Percentiles rank a stretch among this genome's conserved stretches.
phyloP scores from a whole-genome alignment of 2,797 vertebrate species.

The Moxostoma hubbsi region DNA sequence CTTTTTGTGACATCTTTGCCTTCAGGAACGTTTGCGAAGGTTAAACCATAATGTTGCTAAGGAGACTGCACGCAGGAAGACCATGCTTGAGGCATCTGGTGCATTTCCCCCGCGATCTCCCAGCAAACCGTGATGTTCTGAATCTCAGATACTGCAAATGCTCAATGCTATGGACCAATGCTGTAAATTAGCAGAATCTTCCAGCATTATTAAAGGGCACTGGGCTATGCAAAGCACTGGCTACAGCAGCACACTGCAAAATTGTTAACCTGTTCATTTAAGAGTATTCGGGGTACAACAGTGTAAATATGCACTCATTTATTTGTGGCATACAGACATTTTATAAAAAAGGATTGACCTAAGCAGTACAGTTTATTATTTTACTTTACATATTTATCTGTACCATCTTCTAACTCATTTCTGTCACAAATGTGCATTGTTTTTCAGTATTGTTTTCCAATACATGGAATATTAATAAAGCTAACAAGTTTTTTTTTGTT shows the following conservation, averaged over 20 bases:
- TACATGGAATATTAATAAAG: not conserved
- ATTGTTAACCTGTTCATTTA: not conserved
- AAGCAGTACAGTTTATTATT: not conserved
- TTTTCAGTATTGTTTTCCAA: not conserved
- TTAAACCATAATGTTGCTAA: slow-evolving; percentile 93
- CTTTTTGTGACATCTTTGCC: not conserved
- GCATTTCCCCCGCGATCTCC: slow-evolving; percentile 85
- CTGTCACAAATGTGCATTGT: not conserved
- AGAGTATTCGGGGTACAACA: slow-evolving; percentile 12
- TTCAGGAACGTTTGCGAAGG: slow-evolving; percentile 85
- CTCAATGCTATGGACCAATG: not conserved
- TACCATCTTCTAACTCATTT: not conserved
- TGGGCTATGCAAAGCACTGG: slow-evolving; percentile 8
- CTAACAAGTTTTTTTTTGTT: not conserved
- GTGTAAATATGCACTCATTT: slow-evolving; percentile 21
- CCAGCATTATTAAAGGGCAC: not conserved
- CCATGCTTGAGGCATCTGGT: slow-evolving; percentile 88
- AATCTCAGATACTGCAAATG: not conserved
- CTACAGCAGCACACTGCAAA: not conserved
- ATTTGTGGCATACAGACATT: not conserved
- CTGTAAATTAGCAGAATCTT: slow-evolving; percentile 6
- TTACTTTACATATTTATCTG: not conserved
- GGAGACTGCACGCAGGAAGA: slow-evolving; percentile 88
- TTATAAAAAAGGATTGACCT: not conserved
- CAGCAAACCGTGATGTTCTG: slow-evolving; percentile 79